Evolutionary conservation across 37 sponge, comb jelly and placozoan genomes (phyloP).

Genomic region (Oscarella lobularis): DNA sequence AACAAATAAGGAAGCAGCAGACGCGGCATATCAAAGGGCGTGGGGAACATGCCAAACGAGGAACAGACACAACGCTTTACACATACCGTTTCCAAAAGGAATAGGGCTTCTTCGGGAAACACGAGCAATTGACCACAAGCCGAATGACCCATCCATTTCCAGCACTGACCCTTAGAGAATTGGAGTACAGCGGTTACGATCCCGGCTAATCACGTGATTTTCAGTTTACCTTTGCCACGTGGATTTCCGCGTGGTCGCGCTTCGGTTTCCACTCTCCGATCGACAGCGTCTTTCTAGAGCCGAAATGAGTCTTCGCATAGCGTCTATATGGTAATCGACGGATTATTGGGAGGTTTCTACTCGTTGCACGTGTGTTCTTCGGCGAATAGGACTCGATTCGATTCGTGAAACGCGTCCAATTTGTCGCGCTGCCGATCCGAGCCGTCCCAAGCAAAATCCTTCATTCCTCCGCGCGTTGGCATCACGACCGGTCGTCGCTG

Average conservation of each 20-base stretch:
- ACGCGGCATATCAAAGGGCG: too few species aligned
- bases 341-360: too few species aligned
- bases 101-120: not conserved
- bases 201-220: too few species aligned
- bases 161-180: not conserved
- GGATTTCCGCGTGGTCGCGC: not conserved
- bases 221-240: not conserved
- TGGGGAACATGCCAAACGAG: too few species aligned
- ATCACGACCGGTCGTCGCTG: not conserved
- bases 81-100: not conserved
- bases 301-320: not conserved
- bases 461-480: not conserved
- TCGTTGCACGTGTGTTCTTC: not conserved
- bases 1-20: too few species aligned
- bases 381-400: not conserved
- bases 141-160: not conserved
- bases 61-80: too few species aligned
- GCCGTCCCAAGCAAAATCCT: not conserved
- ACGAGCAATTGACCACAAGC: not conserved
- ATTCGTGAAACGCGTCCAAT: not conserved
- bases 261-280: not conserved
- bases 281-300: not conserved
- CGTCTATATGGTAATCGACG: too few species aligned
- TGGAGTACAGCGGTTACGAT: too few species aligned
- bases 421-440: not conserved